phyloP scores from a whole-genome alignment of 2,888 invertebrate genomes.

The Heteropelma amictum region DNA sequence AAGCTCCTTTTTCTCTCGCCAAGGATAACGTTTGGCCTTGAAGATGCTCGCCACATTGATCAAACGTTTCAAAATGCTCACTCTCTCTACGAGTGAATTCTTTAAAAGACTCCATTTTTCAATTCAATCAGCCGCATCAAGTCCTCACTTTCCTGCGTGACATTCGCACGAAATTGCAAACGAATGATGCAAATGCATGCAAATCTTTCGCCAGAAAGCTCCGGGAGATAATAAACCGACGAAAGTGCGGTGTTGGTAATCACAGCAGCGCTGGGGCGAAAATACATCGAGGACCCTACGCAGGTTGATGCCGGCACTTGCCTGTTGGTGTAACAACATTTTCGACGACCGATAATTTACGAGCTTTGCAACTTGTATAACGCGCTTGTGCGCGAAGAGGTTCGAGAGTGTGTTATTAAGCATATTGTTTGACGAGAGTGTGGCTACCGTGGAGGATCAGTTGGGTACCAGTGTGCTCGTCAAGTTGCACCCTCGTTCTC shows the following conservation, averaged over 20 bases:
- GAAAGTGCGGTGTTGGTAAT: constrained; percentile 8
- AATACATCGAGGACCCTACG: no score
- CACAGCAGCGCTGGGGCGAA: no score
- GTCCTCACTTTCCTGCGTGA: no score
- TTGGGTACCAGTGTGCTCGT: constrained; percentile 25
- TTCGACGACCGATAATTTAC: constrained; percentile 67
- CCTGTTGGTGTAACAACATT: constrained; percentile 64
- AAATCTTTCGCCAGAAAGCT: no score
- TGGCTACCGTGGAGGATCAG: constrained; percentile 7
- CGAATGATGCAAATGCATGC: no score
- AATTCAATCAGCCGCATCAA: no score
- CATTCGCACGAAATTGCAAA: no score
- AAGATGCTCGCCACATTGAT: constrained; percentile 30
- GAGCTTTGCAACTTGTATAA: constrained; percentile 64
- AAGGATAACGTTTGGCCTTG: background rate
- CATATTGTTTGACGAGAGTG: constrained; percentile 25
- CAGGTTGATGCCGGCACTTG: no score
- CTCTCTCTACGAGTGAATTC: background rate
- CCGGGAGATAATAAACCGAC: no score
- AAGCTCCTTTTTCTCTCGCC: constrained; percentile 61
- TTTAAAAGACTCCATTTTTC: no score
- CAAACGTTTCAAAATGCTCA: background rate
- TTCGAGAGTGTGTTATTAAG: constrained; percentile 29
- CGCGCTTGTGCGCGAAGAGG: constrained; percentile 52
- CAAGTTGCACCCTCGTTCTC: constrained; percentile 11